phyloP scores from a whole-genome alignment of 2,797 vertebrate species.

The Phataginus tetradactyla region DNA sequence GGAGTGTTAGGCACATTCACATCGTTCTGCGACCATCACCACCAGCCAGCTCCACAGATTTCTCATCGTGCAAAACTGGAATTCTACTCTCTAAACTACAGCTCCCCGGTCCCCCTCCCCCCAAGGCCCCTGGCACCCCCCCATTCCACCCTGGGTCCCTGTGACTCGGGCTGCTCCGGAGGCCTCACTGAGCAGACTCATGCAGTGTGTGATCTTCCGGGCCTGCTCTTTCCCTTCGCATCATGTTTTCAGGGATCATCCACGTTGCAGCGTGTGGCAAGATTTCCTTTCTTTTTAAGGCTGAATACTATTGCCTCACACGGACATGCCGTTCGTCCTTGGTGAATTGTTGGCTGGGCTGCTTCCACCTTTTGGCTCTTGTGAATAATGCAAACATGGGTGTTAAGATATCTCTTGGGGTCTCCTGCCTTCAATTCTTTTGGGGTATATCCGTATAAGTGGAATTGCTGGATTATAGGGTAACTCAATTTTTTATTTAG shows the following conservation, averaged over 20 bases:
- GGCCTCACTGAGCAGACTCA: not conserved
- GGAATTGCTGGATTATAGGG: not conserved
- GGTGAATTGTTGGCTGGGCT: not conserved
- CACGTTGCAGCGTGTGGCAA: not conserved
- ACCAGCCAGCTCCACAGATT: not conserved
- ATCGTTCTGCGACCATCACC: accelerated
- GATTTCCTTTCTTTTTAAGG: not conserved
- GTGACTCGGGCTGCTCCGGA: not conserved
- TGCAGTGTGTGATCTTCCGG: not conserved
- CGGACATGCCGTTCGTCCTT: too few species aligned
- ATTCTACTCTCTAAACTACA: not conserved
- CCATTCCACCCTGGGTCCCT: not conserved
- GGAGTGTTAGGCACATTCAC: too few species aligned
- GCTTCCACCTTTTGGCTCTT: not conserved
- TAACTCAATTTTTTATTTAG: not conserved
- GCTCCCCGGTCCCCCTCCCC: not conserved
- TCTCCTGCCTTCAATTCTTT: not conserved
- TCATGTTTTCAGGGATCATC: not conserved
- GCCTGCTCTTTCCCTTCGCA: not conserved
- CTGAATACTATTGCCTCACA: not conserved
- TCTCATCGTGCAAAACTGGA: not conserved
- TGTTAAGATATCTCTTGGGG: not conserved
- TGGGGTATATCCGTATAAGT: not conserved
- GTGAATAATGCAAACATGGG: not conserved
- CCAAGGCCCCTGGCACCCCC: too few species aligned